phyloP scores from a whole-genome alignment of 30 jellyfish, hydroid and myxozoan species.

The Aurelia coerulea region DNA sequence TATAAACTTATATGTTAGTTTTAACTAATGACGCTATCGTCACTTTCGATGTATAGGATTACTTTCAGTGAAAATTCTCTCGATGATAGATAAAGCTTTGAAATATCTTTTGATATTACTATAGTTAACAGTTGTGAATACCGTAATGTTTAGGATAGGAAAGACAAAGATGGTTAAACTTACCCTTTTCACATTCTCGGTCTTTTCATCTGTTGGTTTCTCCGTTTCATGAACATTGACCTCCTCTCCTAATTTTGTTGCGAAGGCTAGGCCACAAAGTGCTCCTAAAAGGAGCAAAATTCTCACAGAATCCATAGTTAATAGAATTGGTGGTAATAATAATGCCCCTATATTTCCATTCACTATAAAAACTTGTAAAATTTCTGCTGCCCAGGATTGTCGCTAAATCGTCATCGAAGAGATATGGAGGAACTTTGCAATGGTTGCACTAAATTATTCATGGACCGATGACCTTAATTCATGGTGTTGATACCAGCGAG shows the following conservation, averaged over 20 bases:
- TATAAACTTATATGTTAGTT: no score
- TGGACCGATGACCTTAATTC: conserved; percentile 57
- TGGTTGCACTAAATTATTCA: conserved; percentile 43
- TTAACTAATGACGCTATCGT: no score
- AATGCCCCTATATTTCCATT: conserved; percentile 53
- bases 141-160: no score
- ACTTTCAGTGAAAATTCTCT: no score
- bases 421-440: conserved; percentile 27
- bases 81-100: no score
- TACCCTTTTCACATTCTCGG: conserved; percentile 65
- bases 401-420: conserved; percentile 58
- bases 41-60: no score
- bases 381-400: conserved; percentile 6
- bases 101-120: no score
- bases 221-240: conserved; percentile 66
- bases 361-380: conserved; percentile 36
- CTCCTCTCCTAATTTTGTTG: conserved; percentile 70
- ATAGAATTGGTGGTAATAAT: background rate
- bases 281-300: conserved; percentile 85
- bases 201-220: conserved; percentile 59
- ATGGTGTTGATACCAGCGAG: conserved; percentile 49
- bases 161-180: background rate
- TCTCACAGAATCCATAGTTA: conserved; percentile 51
- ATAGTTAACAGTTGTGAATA: no score
- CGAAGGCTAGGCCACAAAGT: conserved; percentile 47